Percentiles rank a stretch among this genome's conserved stretches.
Evolutionary conservation across 1,140 invertebrate species (phyloP).

Genomic region (Caenorhabditis remanei): DNA sequence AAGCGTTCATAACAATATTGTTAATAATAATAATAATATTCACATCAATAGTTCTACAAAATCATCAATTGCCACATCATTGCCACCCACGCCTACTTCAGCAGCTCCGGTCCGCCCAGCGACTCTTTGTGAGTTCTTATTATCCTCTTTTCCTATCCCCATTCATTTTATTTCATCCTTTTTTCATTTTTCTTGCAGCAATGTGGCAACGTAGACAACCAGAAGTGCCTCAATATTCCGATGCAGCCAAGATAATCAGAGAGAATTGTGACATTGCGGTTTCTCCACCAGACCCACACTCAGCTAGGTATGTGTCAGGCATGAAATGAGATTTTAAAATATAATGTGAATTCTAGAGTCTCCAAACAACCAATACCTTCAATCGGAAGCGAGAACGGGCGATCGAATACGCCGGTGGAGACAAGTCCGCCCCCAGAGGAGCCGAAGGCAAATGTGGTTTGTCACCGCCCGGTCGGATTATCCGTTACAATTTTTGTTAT

Average conservation of each 20-base stretch:
- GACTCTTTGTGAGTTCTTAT: conserved; percentile 28
- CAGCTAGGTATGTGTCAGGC: conserved; percentile 21
- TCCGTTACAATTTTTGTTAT: conserved; percentile 7
- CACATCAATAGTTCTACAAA: conserved; percentile 21
- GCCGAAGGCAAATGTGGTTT: conserved; percentile 49
- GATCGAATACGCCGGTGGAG: conserved; percentile 1
- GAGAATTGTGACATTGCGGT: conserved; percentile 38
- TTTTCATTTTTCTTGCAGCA: background rate
- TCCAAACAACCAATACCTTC: conserved; percentile 42
- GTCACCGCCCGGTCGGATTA: background rate
- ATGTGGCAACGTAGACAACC: conserved; percentile 47
- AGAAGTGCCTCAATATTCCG: conserved; percentile 31
- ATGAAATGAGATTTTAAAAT: background rate
- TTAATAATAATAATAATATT: conserved; percentile 34
- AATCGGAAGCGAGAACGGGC: background rate
- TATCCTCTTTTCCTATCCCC: background rate
- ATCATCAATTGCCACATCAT: background rate
- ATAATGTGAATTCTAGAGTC: conserved; percentile 1
- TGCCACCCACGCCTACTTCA: conserved; percentile 23
- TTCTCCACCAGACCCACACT: conserved; percentile 21
- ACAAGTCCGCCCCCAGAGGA: conserved; percentile 60
- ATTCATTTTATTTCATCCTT: background rate
- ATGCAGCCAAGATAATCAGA: conserved; percentile 45
- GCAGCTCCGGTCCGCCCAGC: conserved; percentile 27
- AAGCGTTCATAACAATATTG: background rate